phyloP scores from a whole-genome alignment of 2,888 invertebrate species.

The Atrina japonica region DNA sequence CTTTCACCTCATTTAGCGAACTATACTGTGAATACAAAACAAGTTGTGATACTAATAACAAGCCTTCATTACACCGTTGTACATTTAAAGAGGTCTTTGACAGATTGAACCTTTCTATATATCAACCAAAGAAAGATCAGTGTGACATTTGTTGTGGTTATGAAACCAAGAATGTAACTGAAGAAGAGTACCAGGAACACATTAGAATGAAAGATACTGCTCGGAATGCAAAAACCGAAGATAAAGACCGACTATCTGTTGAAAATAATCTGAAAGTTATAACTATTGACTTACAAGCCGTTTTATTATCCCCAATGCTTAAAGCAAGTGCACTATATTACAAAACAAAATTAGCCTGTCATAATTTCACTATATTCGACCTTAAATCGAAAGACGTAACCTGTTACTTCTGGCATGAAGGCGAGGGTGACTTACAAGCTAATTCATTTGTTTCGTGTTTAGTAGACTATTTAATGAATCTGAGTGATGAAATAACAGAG shows the following conservation, averaged over 20 bases:
- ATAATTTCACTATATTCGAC: slow-evolving; percentile 49
- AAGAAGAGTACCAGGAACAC: slow-evolving; percentile 43
- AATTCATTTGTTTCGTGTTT: slow-evolving; percentile 41
- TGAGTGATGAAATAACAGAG: slow-evolving; percentile 10
- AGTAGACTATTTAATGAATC: slow-evolving; percentile 30
- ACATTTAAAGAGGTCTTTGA: slow-evolving; percentile 37
- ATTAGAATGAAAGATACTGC: slow-evolving; percentile 41
- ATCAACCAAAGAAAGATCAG: slow-evolving; percentile 46
- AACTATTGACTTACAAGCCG: slow-evolving; percentile 46
- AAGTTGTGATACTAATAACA: slow-evolving; percentile 4
- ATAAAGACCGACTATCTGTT: slow-evolving; percentile 35
- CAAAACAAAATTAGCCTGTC: slow-evolving; percentile 48
- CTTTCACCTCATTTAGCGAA: slow-evolving; percentile 26
- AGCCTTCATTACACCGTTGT: not conserved
- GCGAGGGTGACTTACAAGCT: slow-evolving; percentile 44
- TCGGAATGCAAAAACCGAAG: slow-evolving; percentile 35
- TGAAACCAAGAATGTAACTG: slow-evolving; percentile 39
- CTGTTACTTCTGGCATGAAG: slow-evolving; percentile 55
- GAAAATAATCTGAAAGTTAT: slow-evolving; percentile 34
- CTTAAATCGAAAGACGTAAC: slow-evolving; percentile 17
- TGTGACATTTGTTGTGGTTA: slow-evolving; percentile 47
- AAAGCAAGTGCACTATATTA: slow-evolving; percentile 53
- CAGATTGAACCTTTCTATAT: slow-evolving; percentile 40
- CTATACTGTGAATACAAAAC: slow-evolving; percentile 33
- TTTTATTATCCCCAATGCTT: slow-evolving; percentile 46